phyloP scores from a whole-genome alignment of 2,888 invertebrate genomes.

The Agonopterix heracliana region DNA sequence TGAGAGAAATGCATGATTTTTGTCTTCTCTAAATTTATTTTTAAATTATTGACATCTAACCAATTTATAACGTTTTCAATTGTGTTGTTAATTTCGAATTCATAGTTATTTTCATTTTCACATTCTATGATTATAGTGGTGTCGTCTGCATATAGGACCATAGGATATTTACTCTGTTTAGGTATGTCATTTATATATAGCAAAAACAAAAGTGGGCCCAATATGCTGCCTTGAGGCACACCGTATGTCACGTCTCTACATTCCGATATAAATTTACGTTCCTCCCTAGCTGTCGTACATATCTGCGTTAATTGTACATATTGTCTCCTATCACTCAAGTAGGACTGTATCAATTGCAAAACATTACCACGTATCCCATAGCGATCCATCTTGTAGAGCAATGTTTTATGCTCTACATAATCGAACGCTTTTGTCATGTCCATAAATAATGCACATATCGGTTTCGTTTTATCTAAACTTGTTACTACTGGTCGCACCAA shows the following conservation, averaged over 20 bases:
- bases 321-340: constrained; percentile 2
- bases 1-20: no score
- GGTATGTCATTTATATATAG: no score
- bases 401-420: constrained; percentile 1
- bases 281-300: not conserved
- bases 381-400: constrained; percentile 3
- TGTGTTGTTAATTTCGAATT: no score
- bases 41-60: no score
- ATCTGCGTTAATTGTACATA: not conserved
- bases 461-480: constrained; percentile 3
- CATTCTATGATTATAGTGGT: no score
- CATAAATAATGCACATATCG: constrained; percentile 1
- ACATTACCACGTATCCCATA: constrained; percentile 7
- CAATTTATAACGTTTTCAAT: no score
- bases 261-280: not conserved
- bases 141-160: no score
- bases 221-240: not conserved
- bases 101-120: no score
- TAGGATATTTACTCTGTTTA: no score
- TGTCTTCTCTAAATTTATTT: no score
- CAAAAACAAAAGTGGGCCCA: no score
- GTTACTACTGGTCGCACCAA: not conserved
- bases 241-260: no score
- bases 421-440: constrained; percentile 12
- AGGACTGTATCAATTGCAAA: not conserved